phyloP scores from a whole-genome alignment of 2,888 invertebrate species.

The Acrocyrtus sp. region DNA sequence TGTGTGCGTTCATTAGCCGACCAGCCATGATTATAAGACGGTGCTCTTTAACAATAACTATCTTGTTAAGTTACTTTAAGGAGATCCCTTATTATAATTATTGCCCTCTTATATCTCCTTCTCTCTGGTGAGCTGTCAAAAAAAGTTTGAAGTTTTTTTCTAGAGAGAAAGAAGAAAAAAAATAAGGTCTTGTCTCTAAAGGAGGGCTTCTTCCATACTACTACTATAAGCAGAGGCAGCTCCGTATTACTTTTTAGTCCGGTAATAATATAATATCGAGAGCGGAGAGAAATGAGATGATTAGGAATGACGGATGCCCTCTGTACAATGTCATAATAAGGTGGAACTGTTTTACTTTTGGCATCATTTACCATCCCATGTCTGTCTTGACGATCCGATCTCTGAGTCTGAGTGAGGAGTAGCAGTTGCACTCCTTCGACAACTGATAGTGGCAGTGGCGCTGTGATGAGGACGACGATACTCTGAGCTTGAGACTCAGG shows the following conservation, averaged over 20 bases:
- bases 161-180: background rate
- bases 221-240: too few species aligned
- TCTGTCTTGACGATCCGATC: conserved; percentile 31
- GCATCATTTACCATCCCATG: conserved; percentile 1
- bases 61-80: conserved; percentile 37
- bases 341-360: conserved; percentile 25
- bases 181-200: background rate
- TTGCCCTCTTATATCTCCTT: conserved; percentile 15
- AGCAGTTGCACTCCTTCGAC: too few species aligned
- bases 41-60: conserved; percentile 30
- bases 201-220: too few species aligned
- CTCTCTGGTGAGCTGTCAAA: background rate
- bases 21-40: background rate
- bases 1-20: conserved; percentile 16
- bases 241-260: too few species aligned
- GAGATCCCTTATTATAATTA: conserved; percentile 44
- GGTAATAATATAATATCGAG: too few species aligned
- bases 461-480: too few species aligned
- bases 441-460: too few species aligned
- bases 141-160: background rate
- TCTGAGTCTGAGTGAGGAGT: too few species aligned
- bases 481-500: too few species aligned
- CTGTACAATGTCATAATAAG: conserved; percentile 41
- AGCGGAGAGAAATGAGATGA: conserved; percentile 21
- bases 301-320: conserved; percentile 38